Percentiles rank a stretch among this genome's conserved stretches.
Conservation (phyloP, 2,113 vertebrate genomes). For the Myxocyprinus asiaticus region DNA sequence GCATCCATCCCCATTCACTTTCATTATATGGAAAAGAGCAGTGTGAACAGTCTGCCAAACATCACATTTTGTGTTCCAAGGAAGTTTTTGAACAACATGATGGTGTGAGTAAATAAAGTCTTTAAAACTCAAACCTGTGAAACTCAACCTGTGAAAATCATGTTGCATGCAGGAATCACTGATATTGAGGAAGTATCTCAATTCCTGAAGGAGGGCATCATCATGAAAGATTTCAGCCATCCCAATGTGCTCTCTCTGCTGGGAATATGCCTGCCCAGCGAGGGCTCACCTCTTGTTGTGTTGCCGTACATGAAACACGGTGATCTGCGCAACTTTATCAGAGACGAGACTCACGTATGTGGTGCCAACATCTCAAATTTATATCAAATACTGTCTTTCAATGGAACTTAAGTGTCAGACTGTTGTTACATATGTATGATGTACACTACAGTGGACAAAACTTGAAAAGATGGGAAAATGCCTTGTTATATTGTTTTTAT, state of each 20-base stretch:
- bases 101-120: too few relatives aligned
- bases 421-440: too few relatives aligned
- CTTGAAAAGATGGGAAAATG: too few relatives aligned
- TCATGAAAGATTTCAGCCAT: slow-evolving; percentile 99
- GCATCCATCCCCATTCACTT: too few relatives aligned
- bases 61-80: too few relatives aligned
- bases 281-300: slow-evolving; percentile 92
- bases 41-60: too few relatives aligned
- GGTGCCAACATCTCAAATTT: neutral
- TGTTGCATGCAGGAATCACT: slow-evolving; percentile 85
- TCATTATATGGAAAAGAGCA: too few relatives aligned
- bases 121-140: too few relatives aligned
- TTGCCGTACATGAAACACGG: slow-evolving; percentile 99
- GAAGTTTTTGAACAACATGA: too few relatives aligned
- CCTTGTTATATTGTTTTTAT: too few relatives aligned
- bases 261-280: slow-evolving; percentile 93
- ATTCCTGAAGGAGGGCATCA: slow-evolving; percentile 97
- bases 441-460: too few relatives aligned
- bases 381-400: neutral
- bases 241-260: slow-evolving; percentile 92
- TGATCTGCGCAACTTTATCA: slow-evolving; percentile 97
- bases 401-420: too few relatives aligned
- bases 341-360: slow-evolving; percentile 94
- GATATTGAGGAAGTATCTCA: slow-evolving; percentile 95
- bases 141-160: neutral